Evolutionary conservation across 2,797 vertebrate genomes (phyloP).

Genomic region (Anomalospiza imberbis): DNA sequence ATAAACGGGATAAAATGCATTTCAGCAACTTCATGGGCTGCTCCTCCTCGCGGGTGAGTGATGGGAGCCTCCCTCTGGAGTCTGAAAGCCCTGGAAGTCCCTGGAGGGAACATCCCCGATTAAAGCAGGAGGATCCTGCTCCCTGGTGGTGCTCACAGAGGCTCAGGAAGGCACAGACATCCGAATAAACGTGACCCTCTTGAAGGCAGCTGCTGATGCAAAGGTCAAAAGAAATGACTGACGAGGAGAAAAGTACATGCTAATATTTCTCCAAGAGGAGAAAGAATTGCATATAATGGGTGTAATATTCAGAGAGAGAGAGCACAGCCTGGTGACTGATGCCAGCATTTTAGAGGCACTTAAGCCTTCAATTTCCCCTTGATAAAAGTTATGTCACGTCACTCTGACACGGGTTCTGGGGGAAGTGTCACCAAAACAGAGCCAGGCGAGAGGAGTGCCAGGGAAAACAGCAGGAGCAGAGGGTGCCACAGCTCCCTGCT

Average conservation of each 20-base stretch:
- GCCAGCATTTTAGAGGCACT: constrained; percentile 64
- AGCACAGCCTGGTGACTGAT: neutral
- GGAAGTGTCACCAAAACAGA: neutral
- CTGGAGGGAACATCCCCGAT: neutral
- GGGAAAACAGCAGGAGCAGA: neutral
- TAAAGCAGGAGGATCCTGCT: neutral
- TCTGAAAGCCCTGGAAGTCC: neutral
- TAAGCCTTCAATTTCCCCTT: constrained; percentile 59
- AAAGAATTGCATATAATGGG: constrained; percentile 50
- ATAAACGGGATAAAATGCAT: accelerated
- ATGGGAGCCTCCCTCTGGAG: neutral
- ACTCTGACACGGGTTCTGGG: constrained; percentile 37
- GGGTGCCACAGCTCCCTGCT: neutral
- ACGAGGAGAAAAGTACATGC: constrained; percentile 36
- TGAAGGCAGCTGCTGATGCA: neutral
- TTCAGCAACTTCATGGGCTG: neutral
- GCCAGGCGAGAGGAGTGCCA: neutral
- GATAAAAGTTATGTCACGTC: constrained; percentile 58
- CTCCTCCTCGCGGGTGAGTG: neutral
- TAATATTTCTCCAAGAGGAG: constrained; percentile 53
- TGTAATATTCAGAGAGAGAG: constrained; percentile 41
- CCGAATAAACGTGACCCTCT: neutral
- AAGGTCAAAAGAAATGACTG: constrained; percentile 25
- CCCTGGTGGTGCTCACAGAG: accelerated
- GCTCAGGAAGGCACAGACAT: neutral